phyloP scores from a whole-genome alignment of 1,140 invertebrate genomes.

The Bradysia coprophila region DNA sequence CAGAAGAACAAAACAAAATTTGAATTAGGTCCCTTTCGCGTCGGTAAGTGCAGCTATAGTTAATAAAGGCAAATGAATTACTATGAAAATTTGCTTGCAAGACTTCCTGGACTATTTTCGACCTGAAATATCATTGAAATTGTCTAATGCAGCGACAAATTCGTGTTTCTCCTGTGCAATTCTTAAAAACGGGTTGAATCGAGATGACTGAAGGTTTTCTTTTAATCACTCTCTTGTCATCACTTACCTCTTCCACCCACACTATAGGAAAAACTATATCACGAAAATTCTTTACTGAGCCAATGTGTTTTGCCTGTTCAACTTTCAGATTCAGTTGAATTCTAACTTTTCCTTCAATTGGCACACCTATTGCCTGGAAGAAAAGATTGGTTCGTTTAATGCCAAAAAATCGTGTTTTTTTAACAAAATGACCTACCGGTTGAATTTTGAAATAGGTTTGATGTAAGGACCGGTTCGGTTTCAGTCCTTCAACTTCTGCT shows the following conservation, averaged over 20 bases:
- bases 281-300: conserved; percentile 52
- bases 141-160: too few species aligned
- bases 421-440: conserved; percentile 39
- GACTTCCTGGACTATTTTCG: too few species aligned
- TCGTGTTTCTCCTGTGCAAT: too few species aligned
- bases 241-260: conserved; percentile 76
- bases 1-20: too few species aligned
- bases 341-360: conserved; percentile 59
- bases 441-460: conserved; percentile 71
- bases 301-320: conserved; percentile 46
- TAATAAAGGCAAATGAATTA: too few species aligned
- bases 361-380: conserved; percentile 63
- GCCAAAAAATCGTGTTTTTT: background rate
- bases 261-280: conserved; percentile 69
- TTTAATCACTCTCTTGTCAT: too few species aligned
- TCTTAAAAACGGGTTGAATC: too few species aligned
- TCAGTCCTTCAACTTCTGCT: conserved; percentile 51
- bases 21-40: too few species aligned
- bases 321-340: conserved; percentile 69
- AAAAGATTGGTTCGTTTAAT: background rate
- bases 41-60: too few species aligned
- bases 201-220: too few species aligned
- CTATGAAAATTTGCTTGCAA: too few species aligned
- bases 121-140: too few species aligned
- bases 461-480: conserved; percentile 48